Evolutionary conservation across 2,797 vertebrate genomes (phyloP).

Genomic region (Nyctalus aviator): DNA sequence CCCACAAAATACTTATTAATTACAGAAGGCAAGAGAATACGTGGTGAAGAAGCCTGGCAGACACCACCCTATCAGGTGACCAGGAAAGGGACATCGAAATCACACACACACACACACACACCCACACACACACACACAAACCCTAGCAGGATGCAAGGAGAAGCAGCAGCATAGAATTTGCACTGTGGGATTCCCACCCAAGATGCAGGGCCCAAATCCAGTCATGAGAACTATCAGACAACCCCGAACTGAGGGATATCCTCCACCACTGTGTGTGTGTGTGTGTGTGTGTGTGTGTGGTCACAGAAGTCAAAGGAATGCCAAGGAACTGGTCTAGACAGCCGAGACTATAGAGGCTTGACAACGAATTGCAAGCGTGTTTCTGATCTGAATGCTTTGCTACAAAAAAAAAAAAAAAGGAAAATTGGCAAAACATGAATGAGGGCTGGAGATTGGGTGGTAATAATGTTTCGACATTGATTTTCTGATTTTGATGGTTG

Average conservation of each 20-base stretch:
- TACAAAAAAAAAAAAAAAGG: no score
- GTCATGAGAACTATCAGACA: not conserved
- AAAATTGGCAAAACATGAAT: not conserved
- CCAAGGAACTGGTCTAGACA: not conserved
- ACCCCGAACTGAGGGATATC: not conserved
- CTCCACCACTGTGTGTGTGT: not conserved
- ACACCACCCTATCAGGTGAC: not conserved
- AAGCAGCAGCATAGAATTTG: accelerated
- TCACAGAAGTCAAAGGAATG: not conserved
- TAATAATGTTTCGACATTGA: not conserved
- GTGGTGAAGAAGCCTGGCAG: not conserved
- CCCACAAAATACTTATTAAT: not conserved
- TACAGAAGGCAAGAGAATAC: not conserved
- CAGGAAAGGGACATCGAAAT: not conserved
- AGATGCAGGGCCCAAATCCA: not conserved
- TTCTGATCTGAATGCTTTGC: not conserved
- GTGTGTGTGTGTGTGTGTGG: not conserved
- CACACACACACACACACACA: no score
- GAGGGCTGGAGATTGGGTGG: not conserved
- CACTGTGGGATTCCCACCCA: not conserved
- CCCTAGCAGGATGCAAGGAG: not conserved
- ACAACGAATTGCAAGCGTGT: not conserved
- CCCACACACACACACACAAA: no score
- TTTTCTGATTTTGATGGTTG: not conserved
- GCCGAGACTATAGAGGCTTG: not conserved